Evolutionary conservation across 2,888 invertebrate genomes (phyloP).

Genomic region (Octodonta nipae): DNA sequence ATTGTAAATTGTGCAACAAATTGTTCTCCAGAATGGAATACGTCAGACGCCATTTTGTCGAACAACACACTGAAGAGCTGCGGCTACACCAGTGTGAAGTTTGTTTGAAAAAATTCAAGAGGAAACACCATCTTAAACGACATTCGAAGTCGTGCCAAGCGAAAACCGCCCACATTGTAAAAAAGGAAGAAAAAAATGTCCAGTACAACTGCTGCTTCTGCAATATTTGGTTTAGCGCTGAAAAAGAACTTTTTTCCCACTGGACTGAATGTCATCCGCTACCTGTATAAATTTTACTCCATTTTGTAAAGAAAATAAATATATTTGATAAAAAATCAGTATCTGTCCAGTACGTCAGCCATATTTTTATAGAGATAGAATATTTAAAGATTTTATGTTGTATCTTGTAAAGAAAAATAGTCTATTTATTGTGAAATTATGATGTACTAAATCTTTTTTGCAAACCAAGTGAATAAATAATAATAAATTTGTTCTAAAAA

Average conservation of each 20-base stretch:
- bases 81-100: conserved; percentile 5
- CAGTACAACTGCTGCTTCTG: conserved; percentile 9
- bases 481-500: no score
- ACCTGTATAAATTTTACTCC: conserved; percentile 1
- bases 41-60: conserved; percentile 15
- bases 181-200: conserved; percentile 4
- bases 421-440: no score
- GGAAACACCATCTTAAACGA: conserved; percentile 1
- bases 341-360: no score
- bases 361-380: no score
- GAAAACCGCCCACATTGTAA: neutral
- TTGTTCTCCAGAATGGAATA: conserved; percentile 20
- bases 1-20: conserved; percentile 16
- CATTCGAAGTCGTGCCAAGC: neutral
- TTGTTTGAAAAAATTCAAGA: conserved; percentile 3
- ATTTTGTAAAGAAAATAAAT: no score
- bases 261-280: conserved; percentile 9
- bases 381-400: no score
- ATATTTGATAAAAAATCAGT: no score
- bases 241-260: conserved; percentile 6
- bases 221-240: conserved; percentile 10
- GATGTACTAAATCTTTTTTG: no score
- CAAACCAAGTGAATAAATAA: no score
- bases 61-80: conserved; percentile 10
- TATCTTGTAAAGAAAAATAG: no score